Evolutionary conservation across 1,140 invertebrate species (phyloP).

Genomic region (Brachionus paranguensis): DNA sequence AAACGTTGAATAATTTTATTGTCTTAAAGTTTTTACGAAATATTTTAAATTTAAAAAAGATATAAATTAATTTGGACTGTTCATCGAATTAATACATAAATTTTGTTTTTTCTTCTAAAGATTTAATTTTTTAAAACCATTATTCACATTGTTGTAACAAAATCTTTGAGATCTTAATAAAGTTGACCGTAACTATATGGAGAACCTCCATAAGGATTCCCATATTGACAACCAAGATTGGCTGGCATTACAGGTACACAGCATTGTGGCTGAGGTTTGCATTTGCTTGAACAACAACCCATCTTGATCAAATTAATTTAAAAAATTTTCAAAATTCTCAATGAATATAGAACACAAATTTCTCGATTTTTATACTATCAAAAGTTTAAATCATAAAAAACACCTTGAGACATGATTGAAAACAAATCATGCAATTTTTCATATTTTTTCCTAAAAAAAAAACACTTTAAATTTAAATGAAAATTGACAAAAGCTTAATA

Average conservation of each 20-base stretch:
- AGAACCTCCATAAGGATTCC: neutral
- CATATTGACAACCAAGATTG: neutral
- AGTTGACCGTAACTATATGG: neutral
- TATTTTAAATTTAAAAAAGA: too few species aligned
- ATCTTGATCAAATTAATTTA: neutral
- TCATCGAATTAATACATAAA: too few species aligned
- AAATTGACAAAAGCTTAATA: neutral
- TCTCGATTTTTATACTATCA: neutral
- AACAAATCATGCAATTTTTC: neutral
- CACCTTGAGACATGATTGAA: neutral
- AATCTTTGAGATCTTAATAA: neutral
- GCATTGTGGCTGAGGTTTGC: neutral
- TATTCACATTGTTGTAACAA: neutral
- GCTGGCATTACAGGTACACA: conserved; percentile 4
- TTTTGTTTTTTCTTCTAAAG: too few species aligned
- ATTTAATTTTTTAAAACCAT: neutral
- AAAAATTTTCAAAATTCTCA: neutral
- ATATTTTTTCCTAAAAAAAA: neutral
- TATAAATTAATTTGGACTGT: too few species aligned
- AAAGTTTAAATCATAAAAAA: neutral
- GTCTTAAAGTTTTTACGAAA: too few species aligned
- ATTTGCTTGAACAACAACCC: conserved; percentile 15
- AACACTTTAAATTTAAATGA: neutral
- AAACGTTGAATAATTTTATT: too few species aligned
- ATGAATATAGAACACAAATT: neutral